These are phyloP conservation scores for Hipposideros armiger DNA, from an alignment of 2,113 vertebrate genomes.

Conservation along the genomic window DNA sequence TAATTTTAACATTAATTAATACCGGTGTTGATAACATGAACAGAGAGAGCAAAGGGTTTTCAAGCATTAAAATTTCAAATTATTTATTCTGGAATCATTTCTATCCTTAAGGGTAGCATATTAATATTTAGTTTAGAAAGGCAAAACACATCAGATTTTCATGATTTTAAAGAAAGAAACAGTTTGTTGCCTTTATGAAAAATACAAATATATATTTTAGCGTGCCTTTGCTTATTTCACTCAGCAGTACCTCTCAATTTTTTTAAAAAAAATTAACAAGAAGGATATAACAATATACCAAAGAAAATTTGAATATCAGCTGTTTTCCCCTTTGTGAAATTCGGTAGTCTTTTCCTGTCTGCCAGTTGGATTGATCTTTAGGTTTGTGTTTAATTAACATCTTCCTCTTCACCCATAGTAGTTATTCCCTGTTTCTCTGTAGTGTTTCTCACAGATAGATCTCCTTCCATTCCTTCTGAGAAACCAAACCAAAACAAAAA, in stretches of 20 bases:
- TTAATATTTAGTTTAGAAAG: background rate
- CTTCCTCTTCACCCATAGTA: background rate
- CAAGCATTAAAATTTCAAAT: background rate
- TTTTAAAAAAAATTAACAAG: no score
- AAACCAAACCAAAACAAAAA: background rate
- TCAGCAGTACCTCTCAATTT: background rate
- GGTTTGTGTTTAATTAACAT: background rate
- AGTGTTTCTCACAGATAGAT: background rate
- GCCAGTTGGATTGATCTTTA: background rate
- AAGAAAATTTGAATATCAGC: background rate
- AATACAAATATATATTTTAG: background rate
- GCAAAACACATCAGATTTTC: background rate
- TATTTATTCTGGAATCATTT: background rate
- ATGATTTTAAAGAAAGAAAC: background rate
- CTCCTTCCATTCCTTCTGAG: background rate
- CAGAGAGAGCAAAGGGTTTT: background rate
- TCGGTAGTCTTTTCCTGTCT: background rate
- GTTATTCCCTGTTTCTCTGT: background rate
- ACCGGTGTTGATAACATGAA: background rate
- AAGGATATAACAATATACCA: background rate
- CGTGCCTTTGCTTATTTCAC: constrained; percentile 1
- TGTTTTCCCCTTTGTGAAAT: background rate
- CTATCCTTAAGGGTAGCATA: background rate
- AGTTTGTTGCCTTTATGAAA: background rate
- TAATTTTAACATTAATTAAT: background rate